phyloP scores from a whole-genome alignment of 1,140 invertebrate genomes.

The Dryas iulia region DNA sequence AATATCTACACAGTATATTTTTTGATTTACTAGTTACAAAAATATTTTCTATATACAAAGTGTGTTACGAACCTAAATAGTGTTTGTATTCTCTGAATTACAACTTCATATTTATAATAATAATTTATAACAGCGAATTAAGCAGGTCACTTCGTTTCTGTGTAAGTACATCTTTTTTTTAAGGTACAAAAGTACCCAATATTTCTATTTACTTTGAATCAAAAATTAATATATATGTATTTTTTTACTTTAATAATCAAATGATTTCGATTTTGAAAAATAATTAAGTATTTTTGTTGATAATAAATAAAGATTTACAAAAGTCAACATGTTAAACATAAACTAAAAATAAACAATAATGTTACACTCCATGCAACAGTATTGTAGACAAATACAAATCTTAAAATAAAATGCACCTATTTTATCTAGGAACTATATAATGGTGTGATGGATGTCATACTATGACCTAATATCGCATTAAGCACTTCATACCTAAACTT shows the following conservation, averaged over 20 bases:
- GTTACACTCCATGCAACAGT: conserved; percentile 6
- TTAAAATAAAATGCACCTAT: conserved; percentile 53
- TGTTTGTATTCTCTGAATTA: neutral
- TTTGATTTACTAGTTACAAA: conserved; percentile 4
- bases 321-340: conserved; percentile 8
- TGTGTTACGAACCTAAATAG: neutral
- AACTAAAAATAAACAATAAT: conserved; percentile 1
- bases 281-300: neutral
- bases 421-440: conserved; percentile 51
- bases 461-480: conserved; percentile 12
- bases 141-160: neutral
- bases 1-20: conserved; percentile 9
- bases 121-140: neutral
- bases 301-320: neutral
- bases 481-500: neutral
- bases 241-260: neutral
- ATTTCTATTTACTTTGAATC: too few species aligned
- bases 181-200: neutral
- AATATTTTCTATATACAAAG: neutral
- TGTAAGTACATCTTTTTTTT: neutral
- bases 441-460: conserved; percentile 30
- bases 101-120: too few species aligned
- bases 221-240: too few species aligned
- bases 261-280: neutral
- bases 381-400: conserved; percentile 15